Evolutionary conservation across 2,113 vertebrate species (phyloP), one percentile per base, ranked within the genome.

Genomic region (Centropristis striata): DNA sequence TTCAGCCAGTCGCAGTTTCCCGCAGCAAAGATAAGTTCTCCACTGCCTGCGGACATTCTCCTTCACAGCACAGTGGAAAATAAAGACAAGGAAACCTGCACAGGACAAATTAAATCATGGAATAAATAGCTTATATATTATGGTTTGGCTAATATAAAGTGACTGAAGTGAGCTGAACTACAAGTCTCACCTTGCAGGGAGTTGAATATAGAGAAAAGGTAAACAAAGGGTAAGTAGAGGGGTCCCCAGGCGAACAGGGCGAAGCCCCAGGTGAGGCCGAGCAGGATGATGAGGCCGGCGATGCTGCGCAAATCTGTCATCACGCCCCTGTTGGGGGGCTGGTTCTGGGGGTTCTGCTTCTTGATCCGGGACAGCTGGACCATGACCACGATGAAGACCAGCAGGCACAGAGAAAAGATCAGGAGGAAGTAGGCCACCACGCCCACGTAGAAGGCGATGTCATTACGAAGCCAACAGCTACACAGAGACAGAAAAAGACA

Each of bases 181-280:
- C 18, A 44, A 7, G 4, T 28, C 92, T 93, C 83, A 99, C 98
- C 98, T 93, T 98, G 98, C 51, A 99, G 92, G 25, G 96, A 96
- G 92, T 99, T 99, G 86, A 97, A 98, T 83, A 99, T 96, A 53
- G 96, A 86, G 81, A 99, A 99, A 53, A 99, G 96, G 90, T 98
- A 99, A 78, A 95, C 95, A 78, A 99, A 98, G 2, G 95, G 88
- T 60, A 96, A 67, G 70, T 96, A 95, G 66, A 97, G 95, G 2
- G 96, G 95, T 2, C 95, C 96, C 96, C 96, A 98, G 44, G 97
- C 97, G 59, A 99, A 98, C 90, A 99, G 97, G 51, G 96, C 97
- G 47, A 99, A 96, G 6, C 97, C 97, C 98, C 98, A 99, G 66
- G 98, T 99, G 83, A 99, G 97, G 72, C 98, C 98, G 42, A 99